Percentiles rank a stretch among this genome's conserved stretches.
These are phyloP conservation scores for Camponotus pennsylvanicus DNA, from an alignment of 1,140 invertebrate species.

Conservation along the genomic window DNA sequence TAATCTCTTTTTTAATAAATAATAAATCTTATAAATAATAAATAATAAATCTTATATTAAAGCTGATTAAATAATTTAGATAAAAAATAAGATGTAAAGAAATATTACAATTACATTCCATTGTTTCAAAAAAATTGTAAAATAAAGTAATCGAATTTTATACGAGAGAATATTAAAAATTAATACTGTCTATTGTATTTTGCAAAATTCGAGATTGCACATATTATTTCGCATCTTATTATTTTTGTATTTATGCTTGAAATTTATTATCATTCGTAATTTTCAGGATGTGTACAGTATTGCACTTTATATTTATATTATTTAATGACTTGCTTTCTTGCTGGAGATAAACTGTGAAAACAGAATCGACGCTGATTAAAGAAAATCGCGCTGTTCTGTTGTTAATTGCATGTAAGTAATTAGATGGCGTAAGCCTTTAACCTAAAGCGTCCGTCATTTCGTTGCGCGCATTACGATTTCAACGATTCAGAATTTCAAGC, in stretches of 20 bases:
- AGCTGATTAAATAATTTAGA: too few species aligned
- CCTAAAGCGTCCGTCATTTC: constrained; percentile 34
- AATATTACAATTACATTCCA: too few species aligned
- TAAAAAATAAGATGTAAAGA: too few species aligned
- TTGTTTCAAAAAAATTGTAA: too few species aligned
- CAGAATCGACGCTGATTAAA: not conserved
- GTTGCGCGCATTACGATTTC: constrained; percentile 22
- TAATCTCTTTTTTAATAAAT: too few species aligned
- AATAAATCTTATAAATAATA: too few species aligned
- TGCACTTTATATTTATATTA: constrained; percentile 33
- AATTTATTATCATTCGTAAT: not conserved
- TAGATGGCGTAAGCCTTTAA: constrained; percentile 46
- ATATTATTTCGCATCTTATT: not conserved
- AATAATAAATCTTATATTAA: too few species aligned
- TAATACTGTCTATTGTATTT: constrained; percentile 1
- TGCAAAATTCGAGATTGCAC: not conserved
- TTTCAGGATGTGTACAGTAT: not conserved
- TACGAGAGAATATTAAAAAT: not conserved
- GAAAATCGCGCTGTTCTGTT: constrained; percentile 5
- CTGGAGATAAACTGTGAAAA: not conserved
- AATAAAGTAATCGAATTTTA: not conserved
- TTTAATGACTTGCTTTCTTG: constrained; percentile 33
- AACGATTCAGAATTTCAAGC: constrained; percentile 21
- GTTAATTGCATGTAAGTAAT: constrained; percentile 48
- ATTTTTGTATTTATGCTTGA: not conserved